Percentiles rank a stretch among this genome's conserved stretches.
Conservation (phyloP, 1,140 invertebrate species). For the Hycleus phaleratus region DNA sequence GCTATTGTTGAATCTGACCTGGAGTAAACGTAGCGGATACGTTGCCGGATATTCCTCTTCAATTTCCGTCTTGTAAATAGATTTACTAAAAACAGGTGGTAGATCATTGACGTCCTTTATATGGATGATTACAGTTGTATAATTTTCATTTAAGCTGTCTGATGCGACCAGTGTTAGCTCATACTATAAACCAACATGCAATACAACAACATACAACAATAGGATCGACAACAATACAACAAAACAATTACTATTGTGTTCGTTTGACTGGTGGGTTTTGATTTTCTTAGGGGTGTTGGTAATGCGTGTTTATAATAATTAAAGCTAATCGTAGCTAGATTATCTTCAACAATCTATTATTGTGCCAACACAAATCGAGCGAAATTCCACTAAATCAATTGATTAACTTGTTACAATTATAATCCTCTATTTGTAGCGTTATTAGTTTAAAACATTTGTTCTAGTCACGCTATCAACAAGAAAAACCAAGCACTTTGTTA, state of each 20-base stretch:
- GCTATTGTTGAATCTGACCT: slow-evolving; percentile 45
- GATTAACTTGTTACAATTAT: no score
- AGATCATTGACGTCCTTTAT: slow-evolving; percentile 76
- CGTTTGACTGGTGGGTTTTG: no score
- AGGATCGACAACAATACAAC: slow-evolving; percentile 18
- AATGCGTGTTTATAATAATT: no score
- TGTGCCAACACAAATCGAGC: no score
- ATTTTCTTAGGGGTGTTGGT: no score
- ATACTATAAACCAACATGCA: slow-evolving; percentile 51
- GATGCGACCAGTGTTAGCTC: slow-evolving; percentile 79
- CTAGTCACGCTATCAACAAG: no score
- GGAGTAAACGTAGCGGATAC: slow-evolving; percentile 52
- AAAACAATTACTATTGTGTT: slow-evolving; percentile 11
- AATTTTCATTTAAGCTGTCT: slow-evolving; percentile 77
- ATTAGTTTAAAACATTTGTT: no score
- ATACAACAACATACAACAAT: slow-evolving; percentile 18
- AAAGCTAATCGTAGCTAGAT: no score
- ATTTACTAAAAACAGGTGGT: slow-evolving; percentile 66
- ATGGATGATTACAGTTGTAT: slow-evolving; percentile 66
- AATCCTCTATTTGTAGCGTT: no score
- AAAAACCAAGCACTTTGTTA: no score
- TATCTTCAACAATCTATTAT: no score
- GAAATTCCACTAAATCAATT: no score
- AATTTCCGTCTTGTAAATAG: slow-evolving; percentile 57
- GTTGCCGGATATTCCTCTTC: slow-evolving; percentile 56